A percentile compares a stretch with the other conserved stretches of the same genome.
Evolutionary conservation across 2,797 vertebrate genomes (phyloP).

Genomic region (Myotis daubentonii): DNA sequence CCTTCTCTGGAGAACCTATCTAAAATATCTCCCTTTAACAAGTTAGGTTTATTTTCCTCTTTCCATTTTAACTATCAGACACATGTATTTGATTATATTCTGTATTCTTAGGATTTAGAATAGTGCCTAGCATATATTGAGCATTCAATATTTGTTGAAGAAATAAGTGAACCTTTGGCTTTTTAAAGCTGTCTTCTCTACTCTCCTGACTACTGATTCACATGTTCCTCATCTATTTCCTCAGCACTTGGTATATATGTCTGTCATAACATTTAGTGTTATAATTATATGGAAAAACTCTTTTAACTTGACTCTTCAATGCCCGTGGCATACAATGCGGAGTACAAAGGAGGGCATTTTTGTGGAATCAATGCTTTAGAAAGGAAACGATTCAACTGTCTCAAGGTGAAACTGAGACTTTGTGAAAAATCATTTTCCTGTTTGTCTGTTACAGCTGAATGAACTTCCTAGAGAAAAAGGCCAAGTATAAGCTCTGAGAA

Average conservation of each 20-base stretch:
- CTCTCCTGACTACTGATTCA: background rate
- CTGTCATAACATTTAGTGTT: background rate
- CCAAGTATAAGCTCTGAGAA: background rate
- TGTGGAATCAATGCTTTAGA: background rate
- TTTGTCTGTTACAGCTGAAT: background rate
- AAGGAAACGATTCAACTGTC: background rate
- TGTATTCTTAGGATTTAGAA: background rate
- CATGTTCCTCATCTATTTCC: background rate
- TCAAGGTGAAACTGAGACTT: slow-evolving; percentile 1
- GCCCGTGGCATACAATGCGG: background rate
- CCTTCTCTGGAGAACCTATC: background rate
- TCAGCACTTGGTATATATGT: background rate
- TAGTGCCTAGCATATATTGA: background rate
- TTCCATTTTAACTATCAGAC: background rate
- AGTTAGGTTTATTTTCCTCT: background rate
- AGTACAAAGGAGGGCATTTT: background rate
- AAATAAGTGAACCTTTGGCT: background rate
- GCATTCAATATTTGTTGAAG: background rate
- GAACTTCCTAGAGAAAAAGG: background rate
- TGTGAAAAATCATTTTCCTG: background rate
- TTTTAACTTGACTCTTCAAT: background rate
- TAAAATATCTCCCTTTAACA: background rate
- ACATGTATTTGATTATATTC: background rate
- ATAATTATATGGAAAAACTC: background rate
- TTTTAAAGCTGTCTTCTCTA: background rate